Evolutionary conservation across 2,888 invertebrate species (phyloP).

Genomic region (Xanthia icteritia): DNA sequence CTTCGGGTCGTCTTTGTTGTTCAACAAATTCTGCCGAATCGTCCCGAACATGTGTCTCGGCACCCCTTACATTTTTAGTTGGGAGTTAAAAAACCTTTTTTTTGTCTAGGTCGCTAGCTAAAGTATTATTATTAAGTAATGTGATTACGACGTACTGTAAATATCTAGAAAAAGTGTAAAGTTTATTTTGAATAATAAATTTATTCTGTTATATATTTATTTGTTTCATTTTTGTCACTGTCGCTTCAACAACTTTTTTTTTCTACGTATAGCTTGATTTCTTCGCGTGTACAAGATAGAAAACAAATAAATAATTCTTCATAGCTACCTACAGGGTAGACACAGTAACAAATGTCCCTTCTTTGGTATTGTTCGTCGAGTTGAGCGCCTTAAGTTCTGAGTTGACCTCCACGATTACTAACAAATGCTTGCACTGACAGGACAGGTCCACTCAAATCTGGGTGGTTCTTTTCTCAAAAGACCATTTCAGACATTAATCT

Average conservation of each 20-base stretch:
- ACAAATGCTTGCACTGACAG: too few relatives aligned
- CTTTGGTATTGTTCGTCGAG: too few relatives aligned
- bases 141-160: constrained; percentile 56
- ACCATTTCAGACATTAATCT: too few relatives aligned
- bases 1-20: neutral
- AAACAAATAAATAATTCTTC: neutral
- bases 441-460: too few relatives aligned
- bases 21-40: neutral
- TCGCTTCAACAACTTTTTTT: neutral
- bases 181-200: constrained; percentile 62
- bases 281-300: too few relatives aligned
- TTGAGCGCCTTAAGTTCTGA: too few relatives aligned
- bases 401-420: too few relatives aligned
- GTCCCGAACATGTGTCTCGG: neutral
- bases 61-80: neutral
- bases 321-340: neutral
- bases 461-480: too few relatives aligned
- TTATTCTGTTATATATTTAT: constrained; percentile 55
- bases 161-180: constrained; percentile 39
- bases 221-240: constrained; percentile 45
- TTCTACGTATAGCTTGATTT: constrained; percentile 1
- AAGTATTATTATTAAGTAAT: constrained; percentile 63
- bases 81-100: neutral
- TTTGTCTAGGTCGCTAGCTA: constrained; percentile 41
- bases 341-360: too few relatives aligned